These are phyloP conservation scores for Cyclina sinensis DNA, from an alignment of 1,140 invertebrate genomes.

Conservation along the genomic window DNA sequence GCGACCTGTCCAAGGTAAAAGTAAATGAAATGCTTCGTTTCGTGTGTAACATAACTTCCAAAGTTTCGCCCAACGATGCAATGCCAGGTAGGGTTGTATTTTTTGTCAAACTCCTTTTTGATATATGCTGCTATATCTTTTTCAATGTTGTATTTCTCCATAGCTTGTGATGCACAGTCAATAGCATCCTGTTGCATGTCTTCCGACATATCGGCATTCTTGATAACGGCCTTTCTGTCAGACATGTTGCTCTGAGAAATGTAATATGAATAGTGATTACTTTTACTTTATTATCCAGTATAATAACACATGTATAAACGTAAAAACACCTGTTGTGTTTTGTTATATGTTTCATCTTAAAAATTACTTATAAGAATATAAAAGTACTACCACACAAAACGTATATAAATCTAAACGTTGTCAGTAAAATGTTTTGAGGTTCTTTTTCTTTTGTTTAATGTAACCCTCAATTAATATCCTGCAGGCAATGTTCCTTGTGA, in stretches of 20 bases:
- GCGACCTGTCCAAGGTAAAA: slow-evolving; percentile 79
- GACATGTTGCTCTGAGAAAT: slow-evolving; percentile 89
- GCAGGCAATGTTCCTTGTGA: no score
- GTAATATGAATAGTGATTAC: no score
- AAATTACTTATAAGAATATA: no score
- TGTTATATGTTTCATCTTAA: no score
- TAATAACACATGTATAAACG: no score
- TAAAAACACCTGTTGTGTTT: no score
- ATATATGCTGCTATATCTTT: slow-evolving; percentile 99
- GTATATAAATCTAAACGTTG: no score
- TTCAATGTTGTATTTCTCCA: slow-evolving; percentile 88
- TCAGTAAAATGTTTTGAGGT: no score
- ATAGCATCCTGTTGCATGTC: slow-evolving; percentile 99
- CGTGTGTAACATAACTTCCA: slow-evolving; percentile 97
- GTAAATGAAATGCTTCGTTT: slow-evolving; percentile 95
- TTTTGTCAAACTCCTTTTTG: slow-evolving; percentile 98
- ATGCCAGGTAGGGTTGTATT: slow-evolving; percentile 96
- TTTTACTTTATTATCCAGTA: no score
- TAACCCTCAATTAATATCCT: no score
- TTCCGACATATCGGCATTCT: slow-evolving; percentile 99
- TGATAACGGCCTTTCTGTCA: slow-evolving; percentile 99
- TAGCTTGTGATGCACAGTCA: slow-evolving; percentile 87
- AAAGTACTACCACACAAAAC: no score
- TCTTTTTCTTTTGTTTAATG: no score
- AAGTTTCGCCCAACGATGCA: slow-evolving; percentile 97